Evolutionary conservation across 30 jellyfish, hydroid and myxozoan species (phyloP), one percentile per base, ranked within the genome.

Genomic region (Aurelia sp.): DNA sequence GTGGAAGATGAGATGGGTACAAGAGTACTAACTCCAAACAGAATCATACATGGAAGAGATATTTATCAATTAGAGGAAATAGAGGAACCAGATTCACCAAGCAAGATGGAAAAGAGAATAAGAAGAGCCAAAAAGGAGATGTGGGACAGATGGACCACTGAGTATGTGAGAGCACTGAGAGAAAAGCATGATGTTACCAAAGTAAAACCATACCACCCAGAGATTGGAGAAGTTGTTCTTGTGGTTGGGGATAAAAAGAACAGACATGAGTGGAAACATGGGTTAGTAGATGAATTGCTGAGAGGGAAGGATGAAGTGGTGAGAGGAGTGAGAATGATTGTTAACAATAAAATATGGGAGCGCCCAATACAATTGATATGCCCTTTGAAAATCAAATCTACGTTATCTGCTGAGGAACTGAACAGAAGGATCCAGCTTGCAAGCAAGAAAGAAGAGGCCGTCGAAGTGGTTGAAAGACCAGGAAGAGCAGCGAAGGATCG

Each of bases 131-230:
- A 78, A 50, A 80, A 88, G 50, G 73, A 20, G 44, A 68, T 58
- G 38, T 88, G 96, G 96, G 48, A 66, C 30, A 51, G 96, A 69
- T 77, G 96, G 96, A 16, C 64, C 16, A 76, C 80, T 13, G 92
- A 88, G 78, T 88, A 88, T 64, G 91, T 67, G 27, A 63, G 88
- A 66, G 80, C 81, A 13, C 58, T 88, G 63, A 71, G 96, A 55
- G 96, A 88, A 48, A 77, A 86, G 41, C 96, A 88, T 65, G 82
- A 64, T 61, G 85, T 74, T 5, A 74, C 85, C 38, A 74, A 74
- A 52, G 85, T 74, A 24, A 74, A 50, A 22, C 85, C 85, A 13
- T 74, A 74, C 72, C 89, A 78, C 51, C 89, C 89, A 78, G 79
- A 78, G 2, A 78, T 78, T 1, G 89, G 89, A 78, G 89, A 78